Evolutionary conservation across 1,140 invertebrate species (phyloP).

Genomic region (Reticulitermes speratus): DNA sequence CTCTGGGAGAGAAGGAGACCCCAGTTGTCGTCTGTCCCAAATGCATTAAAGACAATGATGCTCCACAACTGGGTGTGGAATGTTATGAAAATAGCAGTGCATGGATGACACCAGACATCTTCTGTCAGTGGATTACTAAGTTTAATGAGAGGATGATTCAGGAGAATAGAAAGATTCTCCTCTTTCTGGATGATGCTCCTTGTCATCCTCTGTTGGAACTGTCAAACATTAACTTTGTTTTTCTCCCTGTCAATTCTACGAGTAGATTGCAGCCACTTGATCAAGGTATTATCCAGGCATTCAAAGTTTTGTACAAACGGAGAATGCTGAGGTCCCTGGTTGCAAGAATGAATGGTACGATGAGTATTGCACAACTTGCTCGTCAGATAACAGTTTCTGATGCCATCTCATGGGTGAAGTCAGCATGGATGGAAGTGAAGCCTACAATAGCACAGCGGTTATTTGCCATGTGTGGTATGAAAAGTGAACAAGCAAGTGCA

Average conservation of each 20-base stretch:
- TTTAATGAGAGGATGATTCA: conserved; percentile 12
- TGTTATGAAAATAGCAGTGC: background rate
- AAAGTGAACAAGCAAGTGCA: background rate
- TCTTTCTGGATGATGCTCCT: background rate
- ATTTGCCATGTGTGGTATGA: background rate
- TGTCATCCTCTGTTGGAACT: background rate
- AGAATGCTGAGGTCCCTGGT: background rate
- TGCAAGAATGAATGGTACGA: background rate
- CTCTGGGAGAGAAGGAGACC: conserved; percentile 5
- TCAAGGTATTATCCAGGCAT: background rate
- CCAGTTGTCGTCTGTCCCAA: background rate
- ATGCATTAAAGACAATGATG: background rate
- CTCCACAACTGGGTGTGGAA: background rate
- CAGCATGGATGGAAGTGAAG: background rate
- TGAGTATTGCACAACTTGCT: background rate
- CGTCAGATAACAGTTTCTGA: background rate
- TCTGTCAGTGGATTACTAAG: background rate
- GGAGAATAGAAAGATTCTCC: conserved; percentile 4
- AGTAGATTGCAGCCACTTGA: conserved; percentile 14
- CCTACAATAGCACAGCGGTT: background rate
- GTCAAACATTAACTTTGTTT: background rate
- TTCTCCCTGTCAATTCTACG: conserved; percentile 5
- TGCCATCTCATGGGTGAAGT: background rate
- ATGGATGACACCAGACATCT: conserved; percentile 22
- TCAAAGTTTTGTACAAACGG: conserved; percentile 15